Percentiles rank a stretch among this genome's conserved stretches.
phyloP scores from a whole-genome alignment of 2,888 invertebrate species.

The Gymnoscelis rufifasciata region DNA sequence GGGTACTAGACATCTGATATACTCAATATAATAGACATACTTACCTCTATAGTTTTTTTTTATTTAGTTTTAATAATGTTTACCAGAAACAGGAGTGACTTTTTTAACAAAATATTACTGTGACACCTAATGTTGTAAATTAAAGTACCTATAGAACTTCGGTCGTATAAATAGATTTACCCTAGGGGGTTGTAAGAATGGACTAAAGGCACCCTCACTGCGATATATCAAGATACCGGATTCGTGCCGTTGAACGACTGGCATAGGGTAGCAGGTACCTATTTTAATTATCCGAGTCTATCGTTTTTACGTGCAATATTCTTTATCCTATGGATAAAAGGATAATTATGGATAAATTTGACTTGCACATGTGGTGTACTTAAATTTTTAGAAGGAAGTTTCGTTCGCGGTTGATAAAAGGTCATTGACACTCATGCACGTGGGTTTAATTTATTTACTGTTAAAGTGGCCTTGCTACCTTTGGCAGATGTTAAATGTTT shows the following conservation, averaged over 20 bases:
- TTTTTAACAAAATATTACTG: too few relatives aligned
- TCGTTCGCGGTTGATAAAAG: background rate
- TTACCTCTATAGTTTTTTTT: too few relatives aligned
- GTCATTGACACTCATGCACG: background rate
- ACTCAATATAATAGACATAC: too few relatives aligned
- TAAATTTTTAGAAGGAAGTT: background rate
- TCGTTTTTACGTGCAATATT: slow-evolving; percentile 24
- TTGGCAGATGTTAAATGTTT: too few relatives aligned
- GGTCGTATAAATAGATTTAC: slow-evolving; percentile 32
- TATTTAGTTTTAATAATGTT: too few relatives aligned
- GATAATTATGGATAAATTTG: slow-evolving; percentile 12
- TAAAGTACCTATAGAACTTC: too few relatives aligned
- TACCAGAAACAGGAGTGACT: too few relatives aligned
- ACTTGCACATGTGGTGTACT: slow-evolving; percentile 11
- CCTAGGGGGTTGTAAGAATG: slow-evolving; percentile 60
- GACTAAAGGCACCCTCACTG: slow-evolving; percentile 48
- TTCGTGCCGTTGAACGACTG: slow-evolving; percentile 36
- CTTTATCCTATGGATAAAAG: slow-evolving; percentile 17
- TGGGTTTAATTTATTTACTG: too few relatives aligned
- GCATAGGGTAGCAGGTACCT: slow-evolving; percentile 42
- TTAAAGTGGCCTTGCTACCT: too few relatives aligned
- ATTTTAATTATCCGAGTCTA: slow-evolving; percentile 46
- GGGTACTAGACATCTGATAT: too few relatives aligned
- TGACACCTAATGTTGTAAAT: too few relatives aligned
- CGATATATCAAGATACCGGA: slow-evolving; percentile 68